phyloP scores from a whole-genome alignment of 2,888 invertebrate species.

The Aricia artaxerxes region DNA sequence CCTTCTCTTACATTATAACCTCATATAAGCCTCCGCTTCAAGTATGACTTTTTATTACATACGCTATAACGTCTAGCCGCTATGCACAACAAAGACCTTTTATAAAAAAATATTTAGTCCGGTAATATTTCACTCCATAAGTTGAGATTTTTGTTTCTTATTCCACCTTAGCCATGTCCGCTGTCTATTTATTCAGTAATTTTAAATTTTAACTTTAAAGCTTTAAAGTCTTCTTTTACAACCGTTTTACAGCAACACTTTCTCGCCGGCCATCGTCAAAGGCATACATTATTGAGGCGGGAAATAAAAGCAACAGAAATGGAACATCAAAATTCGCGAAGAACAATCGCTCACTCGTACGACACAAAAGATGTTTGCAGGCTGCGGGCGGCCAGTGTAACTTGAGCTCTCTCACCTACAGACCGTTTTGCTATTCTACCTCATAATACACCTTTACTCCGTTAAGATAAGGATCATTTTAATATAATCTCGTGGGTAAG shows the following conservation, averaged over 20 bases:
- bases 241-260: neutral
- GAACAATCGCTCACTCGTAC: conserved; percentile 69
- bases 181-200: too few relatives aligned
- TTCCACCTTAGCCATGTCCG: too few relatives aligned
- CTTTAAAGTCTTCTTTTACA: neutral
- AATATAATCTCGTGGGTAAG: neutral
- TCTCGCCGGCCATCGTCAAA: conserved; percentile 29
- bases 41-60: too few relatives aligned
- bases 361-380: conserved; percentile 59
- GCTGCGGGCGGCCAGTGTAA: conserved; percentile 62
- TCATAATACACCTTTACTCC: neutral
- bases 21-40: too few relatives aligned
- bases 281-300: conserved; percentile 28
- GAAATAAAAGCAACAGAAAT: conserved; percentile 38
- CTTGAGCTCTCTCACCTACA: conserved; percentile 46
- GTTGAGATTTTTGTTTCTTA: too few relatives aligned
- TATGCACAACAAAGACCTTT: too few relatives aligned
- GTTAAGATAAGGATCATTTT: neutral
- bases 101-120: too few relatives aligned
- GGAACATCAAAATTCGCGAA: conserved; percentile 55
- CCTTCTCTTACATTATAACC: too few relatives aligned
- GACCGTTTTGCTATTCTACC: neutral
- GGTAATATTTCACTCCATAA: too few relatives aligned
- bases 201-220: neutral
- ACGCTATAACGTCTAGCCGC: too few relatives aligned